Conservation (phyloP, 2,888 invertebrate species). For the Euclidia mi region DNA sequence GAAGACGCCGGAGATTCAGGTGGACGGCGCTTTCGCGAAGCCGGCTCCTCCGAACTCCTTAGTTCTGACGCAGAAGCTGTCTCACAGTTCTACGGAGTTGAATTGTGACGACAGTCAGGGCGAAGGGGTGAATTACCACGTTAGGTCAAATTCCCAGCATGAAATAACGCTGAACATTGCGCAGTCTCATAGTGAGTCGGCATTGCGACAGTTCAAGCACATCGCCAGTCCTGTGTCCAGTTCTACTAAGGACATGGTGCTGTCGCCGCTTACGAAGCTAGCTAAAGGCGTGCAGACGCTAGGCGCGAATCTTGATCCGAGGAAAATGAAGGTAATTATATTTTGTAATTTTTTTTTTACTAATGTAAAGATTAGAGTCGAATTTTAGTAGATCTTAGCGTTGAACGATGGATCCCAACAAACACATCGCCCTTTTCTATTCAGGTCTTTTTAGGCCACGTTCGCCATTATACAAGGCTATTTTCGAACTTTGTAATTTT, state of each 20-base stretch:
- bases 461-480: too few relatives aligned
- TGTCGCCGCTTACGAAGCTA: slow-evolving; percentile 94
- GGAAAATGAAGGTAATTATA: slow-evolving; percentile 91
- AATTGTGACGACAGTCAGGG: slow-evolving; percentile 76
- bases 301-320: slow-evolving; percentile 95
- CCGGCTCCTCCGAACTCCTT: slow-evolving; percentile 88
- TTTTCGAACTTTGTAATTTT: too few relatives aligned
- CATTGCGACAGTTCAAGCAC: slow-evolving; percentile 92
- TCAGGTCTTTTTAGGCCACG: too few relatives aligned
- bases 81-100: slow-evolving; percentile 93
- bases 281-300: slow-evolving; percentile 96
- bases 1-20: slow-evolving; percentile 92
- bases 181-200: slow-evolving; percentile 95
- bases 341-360: neutral
- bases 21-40: slow-evolving; percentile 78
- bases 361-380: too few relatives aligned
- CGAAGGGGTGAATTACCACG: slow-evolving; percentile 70
- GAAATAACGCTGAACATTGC: slow-evolving; percentile 93
- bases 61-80: slow-evolving; percentile 90
- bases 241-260: slow-evolving; percentile 91
- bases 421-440: too few relatives aligned
- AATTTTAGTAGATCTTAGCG: too few relatives aligned
- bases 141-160: slow-evolving; percentile 91
- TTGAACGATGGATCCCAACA: too few relatives aligned
- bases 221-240: slow-evolving; percentile 92